Evolutionary conservation across 2,888 invertebrate genomes (phyloP), one percentile per base, ranked within the genome.

Genomic region (Patella ulyssiponensis): DNA sequence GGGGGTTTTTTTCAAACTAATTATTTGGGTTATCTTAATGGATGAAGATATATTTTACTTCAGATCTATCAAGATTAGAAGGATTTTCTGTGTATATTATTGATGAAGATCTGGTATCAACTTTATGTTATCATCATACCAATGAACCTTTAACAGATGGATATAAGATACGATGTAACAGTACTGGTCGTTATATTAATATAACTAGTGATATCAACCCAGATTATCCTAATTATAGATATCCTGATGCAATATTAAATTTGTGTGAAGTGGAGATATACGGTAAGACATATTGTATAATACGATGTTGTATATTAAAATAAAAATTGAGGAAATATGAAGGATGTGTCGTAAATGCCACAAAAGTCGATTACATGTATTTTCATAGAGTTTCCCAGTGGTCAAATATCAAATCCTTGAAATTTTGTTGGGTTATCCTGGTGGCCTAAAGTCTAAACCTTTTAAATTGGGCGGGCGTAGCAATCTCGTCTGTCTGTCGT

Each of bases 221-320:
- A 44, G n/a, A n/a, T 7, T 7, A 9, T n/a, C n/a, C n/a, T 64
- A 3, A 7, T 20, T n/a, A n/a, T 3, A 12, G 0, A 23, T n/a
- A 3, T n/a, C 64, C 64, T n/a, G 44, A 44, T 7, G 3, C n/a
- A n/a, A n/a, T 20, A 64, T 64, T 64, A 11, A 64, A 23, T 14
- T 64, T 64, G 23, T 64, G 64, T 64, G 64, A 64, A 64, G 64
- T 64, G 23, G 64, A 64, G 23, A 64, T 64, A 9, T 64, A 64
- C 14, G 64, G 64, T 64, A 44, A 0, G 44, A 44, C 44, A 44
- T 44, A 44, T 1, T 44, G 44, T 44, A 44, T 44, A 9, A 44
- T 44, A 44, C 9, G 44, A 44, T 44, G 44, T 44, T 0, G 44
- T 44, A 33, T 33, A 44, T 44, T 44, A 9, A 44, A 9, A 44